Conservation (phyloP, 1,140 invertebrate genomes). For the Heliconius nattereri region DNA sequence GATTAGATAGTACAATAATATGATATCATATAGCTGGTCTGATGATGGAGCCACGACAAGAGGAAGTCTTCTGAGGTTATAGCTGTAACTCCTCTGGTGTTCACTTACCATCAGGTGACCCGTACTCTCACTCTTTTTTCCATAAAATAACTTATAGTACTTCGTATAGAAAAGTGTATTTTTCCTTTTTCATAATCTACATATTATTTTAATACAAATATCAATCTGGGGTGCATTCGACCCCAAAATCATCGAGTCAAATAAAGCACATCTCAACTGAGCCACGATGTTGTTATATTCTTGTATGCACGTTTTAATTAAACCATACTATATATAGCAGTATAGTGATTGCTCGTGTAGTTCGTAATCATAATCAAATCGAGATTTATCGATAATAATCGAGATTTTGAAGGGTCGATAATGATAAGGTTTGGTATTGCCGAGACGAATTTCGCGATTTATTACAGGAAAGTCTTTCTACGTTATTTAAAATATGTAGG, state of each 20-base stretch:
- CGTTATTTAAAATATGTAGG: conserved; percentile 23
- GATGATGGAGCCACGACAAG: no score
- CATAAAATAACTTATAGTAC: no score
- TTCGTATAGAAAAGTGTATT: no score
- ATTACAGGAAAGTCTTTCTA: conserved; percentile 33
- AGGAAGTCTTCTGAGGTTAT: no score
- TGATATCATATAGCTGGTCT: no score
- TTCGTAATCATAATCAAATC: conserved; percentile 38
- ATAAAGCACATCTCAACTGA: not conserved
- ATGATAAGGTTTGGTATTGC: conserved; percentile 45
- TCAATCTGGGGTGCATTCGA: not conserved
- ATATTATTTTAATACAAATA: no score
- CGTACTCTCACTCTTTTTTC: no score
- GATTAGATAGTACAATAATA: no score
- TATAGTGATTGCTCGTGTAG: not conserved
- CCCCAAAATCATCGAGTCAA: not conserved
- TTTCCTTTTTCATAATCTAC: no score
- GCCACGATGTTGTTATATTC: not conserved
- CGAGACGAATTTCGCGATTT: conserved; percentile 43
- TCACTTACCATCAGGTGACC: no score
- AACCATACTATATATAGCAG: not conserved
- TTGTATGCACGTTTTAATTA: conserved; percentile 6
- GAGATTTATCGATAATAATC: conserved; percentile 38
- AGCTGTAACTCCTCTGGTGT: no score
- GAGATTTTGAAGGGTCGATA: conserved; percentile 50